These are phyloP conservation scores for Clarias gariepinus DNA, from an alignment of 2,113 vertebrate species.

Conservation along the genomic window DNA sequence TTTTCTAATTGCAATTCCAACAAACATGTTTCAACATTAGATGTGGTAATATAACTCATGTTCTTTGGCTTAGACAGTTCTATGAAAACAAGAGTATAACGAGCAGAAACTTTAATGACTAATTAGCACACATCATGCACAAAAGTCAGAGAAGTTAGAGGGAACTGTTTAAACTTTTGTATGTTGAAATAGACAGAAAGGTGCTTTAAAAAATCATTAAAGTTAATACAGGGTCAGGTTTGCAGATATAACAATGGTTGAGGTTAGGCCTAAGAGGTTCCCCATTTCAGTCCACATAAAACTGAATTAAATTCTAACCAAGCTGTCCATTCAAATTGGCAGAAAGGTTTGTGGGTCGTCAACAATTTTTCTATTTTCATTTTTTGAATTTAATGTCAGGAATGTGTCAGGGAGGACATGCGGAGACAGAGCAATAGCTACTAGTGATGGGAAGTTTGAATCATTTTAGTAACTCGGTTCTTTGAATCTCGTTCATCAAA, in stretches of 20 bases:
- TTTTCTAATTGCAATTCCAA: background rate
- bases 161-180: background rate
- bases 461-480: too few species aligned
- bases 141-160: too few species aligned
- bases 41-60: background rate
- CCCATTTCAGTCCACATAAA: background rate
- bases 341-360: too few species aligned
- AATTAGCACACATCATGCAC: too few species aligned
- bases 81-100: background rate
- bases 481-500: too few species aligned
- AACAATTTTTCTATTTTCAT: too few species aligned
- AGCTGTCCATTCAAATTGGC: too few species aligned
- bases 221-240: background rate
- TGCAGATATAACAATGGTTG: background rate
- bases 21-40: background rate
- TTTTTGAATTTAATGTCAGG: too few species aligned
- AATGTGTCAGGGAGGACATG: too few species aligned
- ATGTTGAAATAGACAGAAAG: background rate
- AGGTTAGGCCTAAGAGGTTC: background rate
- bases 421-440: too few species aligned
- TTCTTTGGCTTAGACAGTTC: background rate
- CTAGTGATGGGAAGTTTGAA: too few species aligned
- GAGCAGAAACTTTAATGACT: background rate
- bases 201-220: background rate
- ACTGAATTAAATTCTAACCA: too few species aligned